Percentiles rank a stretch among this genome's conserved stretches.
Conservation (phyloP, 1,140 invertebrate genomes). For the Metaphire vulgaris region DNA sequence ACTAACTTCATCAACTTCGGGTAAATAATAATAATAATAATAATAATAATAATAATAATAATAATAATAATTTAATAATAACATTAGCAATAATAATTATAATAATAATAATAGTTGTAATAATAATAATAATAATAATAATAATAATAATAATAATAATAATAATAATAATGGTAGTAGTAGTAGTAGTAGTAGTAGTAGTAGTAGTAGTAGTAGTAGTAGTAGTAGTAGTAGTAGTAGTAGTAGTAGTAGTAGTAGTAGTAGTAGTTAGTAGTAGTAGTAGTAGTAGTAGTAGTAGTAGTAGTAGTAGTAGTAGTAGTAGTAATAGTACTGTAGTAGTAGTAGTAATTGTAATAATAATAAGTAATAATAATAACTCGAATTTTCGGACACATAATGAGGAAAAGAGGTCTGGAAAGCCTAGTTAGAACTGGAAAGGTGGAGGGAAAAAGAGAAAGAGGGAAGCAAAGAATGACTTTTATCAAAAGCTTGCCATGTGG, state of each 20-base stretch:
- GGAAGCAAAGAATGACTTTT: too few relatives aligned
- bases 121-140: not conserved
- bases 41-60: not conserved
- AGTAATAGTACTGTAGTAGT: constrained; percentile 5
- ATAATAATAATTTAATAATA: not conserved
- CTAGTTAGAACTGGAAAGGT: too few relatives aligned
- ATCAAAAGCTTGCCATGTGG: too few relatives aligned
- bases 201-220: constrained; percentile 2
- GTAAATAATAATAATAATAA: constrained; percentile 59
- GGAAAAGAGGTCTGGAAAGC: too few relatives aligned
- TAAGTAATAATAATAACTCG: too few relatives aligned
- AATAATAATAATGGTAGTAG: not conserved
- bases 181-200: not conserved
- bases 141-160: not conserved
- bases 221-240: constrained; percentile 15
- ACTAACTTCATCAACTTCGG: constrained; percentile 94
- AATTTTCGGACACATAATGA: too few relatives aligned
- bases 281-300: constrained; percentile 1
- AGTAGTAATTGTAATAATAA: not conserved
- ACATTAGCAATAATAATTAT: not conserved
- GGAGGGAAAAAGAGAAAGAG: too few relatives aligned
- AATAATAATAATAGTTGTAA: not conserved
- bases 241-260: constrained; percentile 14
- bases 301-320: constrained; percentile 1
- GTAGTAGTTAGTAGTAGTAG: constrained; percentile 9